Evolutionary conservation across 2,113 vertebrate species (phyloP), one percentile per base, ranked within the genome.

Genomic region (Manacus vitellinus): DNA sequence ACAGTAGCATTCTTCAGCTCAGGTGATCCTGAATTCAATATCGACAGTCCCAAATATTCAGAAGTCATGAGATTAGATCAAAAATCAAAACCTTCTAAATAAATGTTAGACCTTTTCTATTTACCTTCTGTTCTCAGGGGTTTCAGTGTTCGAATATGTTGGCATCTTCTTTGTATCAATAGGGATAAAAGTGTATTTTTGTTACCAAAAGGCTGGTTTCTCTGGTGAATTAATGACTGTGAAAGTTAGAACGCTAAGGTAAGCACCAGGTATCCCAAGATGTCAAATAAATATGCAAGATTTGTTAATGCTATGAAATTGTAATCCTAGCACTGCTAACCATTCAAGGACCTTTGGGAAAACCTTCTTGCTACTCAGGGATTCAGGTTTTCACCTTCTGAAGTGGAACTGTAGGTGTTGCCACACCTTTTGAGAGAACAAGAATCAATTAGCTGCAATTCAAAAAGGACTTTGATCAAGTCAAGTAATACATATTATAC

Each of bases 391-490:
- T 81, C 83, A 76, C 0, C 31, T 28, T 88, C 41, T 44, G 12
- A 71, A 59, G 49, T 35, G 46, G 46, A 85, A 51, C 51, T 44
- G 58, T 30, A 67, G 39, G 31, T 83, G 30, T 27, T 94, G 30
- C 44, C 7, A 5, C 71, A 49, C 31, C 35, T 80, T 87, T n/a
- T 62, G 71, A 72, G 59, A 70, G 27, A 80, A n/a, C 23, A 85
- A 78, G 52, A 63, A 75, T 89, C 49, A 84, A 22, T 71, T 72
- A 81, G 25, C 74, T 73, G 70, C 89, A 95, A 76, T 70, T 89
- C 68, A 89, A 5, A 75, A 59, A 70, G n/a, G 81, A 73, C 92
- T 94, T 95, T 85, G 86, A 39, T 92, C 56, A 67, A 90, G 59
- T 39, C 20, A 51, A 43, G 11, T 9, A 30, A 51, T 56, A 51